Conservation (phyloP, 2,113 vertebrate genomes). For the Rhinichthys klamathensis region DNA sequence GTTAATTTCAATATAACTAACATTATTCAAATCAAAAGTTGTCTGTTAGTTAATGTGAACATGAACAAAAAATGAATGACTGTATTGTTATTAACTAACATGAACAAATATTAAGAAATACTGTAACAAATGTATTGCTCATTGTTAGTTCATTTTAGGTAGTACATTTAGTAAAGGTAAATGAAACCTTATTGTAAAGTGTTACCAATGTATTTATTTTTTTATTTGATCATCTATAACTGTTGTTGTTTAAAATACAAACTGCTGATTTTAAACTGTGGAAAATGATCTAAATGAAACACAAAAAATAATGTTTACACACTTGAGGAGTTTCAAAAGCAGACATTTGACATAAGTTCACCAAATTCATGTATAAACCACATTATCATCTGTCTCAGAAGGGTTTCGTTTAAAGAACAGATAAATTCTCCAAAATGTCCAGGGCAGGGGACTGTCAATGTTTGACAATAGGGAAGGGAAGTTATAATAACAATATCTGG, state of each 20-base stretch:
- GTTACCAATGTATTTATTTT: not conserved
- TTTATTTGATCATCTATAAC: not conserved
- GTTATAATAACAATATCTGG: conserved; percentile 11
- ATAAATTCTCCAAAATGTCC: not conserved
- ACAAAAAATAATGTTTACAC: too few relatives aligned
- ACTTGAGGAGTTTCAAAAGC: not conserved
- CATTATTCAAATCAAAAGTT: too few relatives aligned
- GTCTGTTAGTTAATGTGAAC: too few relatives aligned
- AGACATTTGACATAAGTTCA: not conserved
- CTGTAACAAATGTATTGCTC: too few relatives aligned
- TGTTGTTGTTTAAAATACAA: not conserved
- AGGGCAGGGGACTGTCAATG: not conserved
- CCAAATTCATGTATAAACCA: not conserved
- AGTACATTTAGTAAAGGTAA: too few relatives aligned
- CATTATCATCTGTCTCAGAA: not conserved
- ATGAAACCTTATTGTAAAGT: too few relatives aligned
- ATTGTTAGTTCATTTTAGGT: too few relatives aligned
- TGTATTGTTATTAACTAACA: too few relatives aligned
- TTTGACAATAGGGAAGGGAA: not conserved
- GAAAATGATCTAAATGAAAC: too few relatives aligned
- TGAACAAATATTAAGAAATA: too few relatives aligned
- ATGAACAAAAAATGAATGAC: too few relatives aligned
- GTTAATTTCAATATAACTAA: too few relatives aligned
- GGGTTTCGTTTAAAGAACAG: not conserved
- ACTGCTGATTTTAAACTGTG: not conserved